Conservation (phyloP, 2,888 invertebrate genomes). For the Stomorhina lunata region DNA sequence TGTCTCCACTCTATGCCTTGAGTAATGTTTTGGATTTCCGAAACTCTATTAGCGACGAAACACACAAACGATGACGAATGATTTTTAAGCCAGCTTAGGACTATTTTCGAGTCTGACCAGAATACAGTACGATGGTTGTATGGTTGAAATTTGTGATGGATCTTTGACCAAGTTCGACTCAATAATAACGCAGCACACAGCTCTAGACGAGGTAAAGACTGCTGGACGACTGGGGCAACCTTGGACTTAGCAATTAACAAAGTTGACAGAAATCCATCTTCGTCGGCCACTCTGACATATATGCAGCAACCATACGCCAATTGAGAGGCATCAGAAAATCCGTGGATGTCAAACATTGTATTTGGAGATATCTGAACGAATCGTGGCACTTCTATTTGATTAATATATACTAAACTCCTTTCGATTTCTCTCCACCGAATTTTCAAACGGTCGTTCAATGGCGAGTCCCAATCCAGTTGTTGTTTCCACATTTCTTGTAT, state of each 20-base stretch:
- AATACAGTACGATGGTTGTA: constrained; percentile 22
- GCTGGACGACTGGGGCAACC: background rate
- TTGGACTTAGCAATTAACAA: background rate
- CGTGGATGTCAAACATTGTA: constrained; percentile 26
- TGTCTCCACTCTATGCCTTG: background rate
- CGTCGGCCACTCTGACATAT: background rate
- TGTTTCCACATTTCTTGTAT: too few relatives aligned
- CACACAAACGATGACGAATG: background rate
- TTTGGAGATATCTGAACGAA: background rate
- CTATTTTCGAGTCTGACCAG: constrained; percentile 49
- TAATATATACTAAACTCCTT: too few relatives aligned
- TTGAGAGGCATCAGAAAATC: too few relatives aligned
- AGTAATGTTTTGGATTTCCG: constrained; percentile 33
- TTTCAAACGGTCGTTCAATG: too few relatives aligned
- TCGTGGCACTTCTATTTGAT: too few relatives aligned
- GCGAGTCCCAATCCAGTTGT: too few relatives aligned
- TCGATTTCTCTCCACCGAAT: too few relatives aligned
- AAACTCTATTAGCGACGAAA: background rate
- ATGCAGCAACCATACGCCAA: too few relatives aligned
- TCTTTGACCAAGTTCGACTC: constrained; percentile 13
- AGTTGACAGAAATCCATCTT: constrained; percentile 45
- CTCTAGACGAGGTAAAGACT: background rate
- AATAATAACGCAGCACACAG: background rate
- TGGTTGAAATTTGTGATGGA: background rate
- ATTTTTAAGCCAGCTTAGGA: background rate